Base-by-base conservation (phyloP, 2,113 vertebrate species). In the Sakesphorus luctuosus region DNA sequence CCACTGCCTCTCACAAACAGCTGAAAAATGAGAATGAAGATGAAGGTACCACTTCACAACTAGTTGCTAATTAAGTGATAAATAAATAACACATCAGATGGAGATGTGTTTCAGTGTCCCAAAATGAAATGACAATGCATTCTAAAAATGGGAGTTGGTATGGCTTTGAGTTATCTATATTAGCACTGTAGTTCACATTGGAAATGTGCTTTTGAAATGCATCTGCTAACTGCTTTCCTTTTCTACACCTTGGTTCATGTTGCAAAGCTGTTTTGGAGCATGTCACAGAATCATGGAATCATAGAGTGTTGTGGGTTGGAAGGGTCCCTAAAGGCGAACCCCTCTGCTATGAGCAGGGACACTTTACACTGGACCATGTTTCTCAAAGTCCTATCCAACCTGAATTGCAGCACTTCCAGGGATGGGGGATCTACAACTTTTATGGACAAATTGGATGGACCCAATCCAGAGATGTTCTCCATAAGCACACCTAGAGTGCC, bases 21-120 rank as follows among this genome's bases (percentile, higher is more conserved):
- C 3, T 0, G 0, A 90, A 63, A 85, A 76, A 90, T 7, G 10
- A 88, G 72, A 92, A 84, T 56, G 58, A 85, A 94, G 40, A 69
- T 31, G 49, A 93, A 73, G 78, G 59, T 59, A 59, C 3, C 35
- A 44, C 66, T 89, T 94, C 43, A 56, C 59, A 83, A 46, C 29
- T 69, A 93, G 53, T 35, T 93, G 31, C 46, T 88, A 92, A 94
- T 88, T 93, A 91, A 85, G 49, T 68, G 46, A 69, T 33, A 36
- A 92, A 85, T 61, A 90, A 77, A 18, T 76, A 85, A 89, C 73
- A 89, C 33, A 71, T 95, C 89, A 93, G 73, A 93, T 78, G 56
- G 76, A 69, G 52, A 78, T 40, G 65, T 71, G 16, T 26, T 91
- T 89, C 93, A 82, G 17, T 46, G 46, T 47, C 84, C 61, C 47